Percentiles rank a stretch among this genome's conserved stretches.
Evolutionary conservation across 2,113 vertebrate species (phyloP).

Genomic region (Ploceus nigricollis): DNA sequence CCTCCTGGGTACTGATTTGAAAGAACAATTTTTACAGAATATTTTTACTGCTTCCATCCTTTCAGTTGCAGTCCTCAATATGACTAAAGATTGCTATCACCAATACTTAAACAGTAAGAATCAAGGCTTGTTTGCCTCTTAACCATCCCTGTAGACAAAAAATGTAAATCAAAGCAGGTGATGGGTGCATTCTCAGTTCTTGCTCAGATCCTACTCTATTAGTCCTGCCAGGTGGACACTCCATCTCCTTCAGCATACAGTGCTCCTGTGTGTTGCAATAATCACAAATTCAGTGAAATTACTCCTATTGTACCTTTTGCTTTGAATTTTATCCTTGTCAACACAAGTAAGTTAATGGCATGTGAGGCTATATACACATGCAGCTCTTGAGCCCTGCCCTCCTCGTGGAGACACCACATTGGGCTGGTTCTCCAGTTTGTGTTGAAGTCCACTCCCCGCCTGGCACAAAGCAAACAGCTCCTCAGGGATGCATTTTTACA

Average conservation of each 20-base stretch:
- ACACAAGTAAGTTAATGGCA: not conserved
- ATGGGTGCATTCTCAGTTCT: not conserved
- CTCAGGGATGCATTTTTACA: not conserved
- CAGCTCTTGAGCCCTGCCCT: not conserved
- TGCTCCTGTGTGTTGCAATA: not conserved
- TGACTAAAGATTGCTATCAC: not conserved
- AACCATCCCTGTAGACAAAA: not conserved
- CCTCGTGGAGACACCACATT: not conserved
- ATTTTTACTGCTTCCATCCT: not conserved
- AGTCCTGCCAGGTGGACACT: not conserved
- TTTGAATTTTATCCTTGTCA: not conserved
- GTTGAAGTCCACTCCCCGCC: not conserved
- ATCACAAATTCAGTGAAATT: not conserved
- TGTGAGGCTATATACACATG: fast-evolving
- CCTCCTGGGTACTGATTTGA: not conserved
- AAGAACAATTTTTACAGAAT: not conserved
- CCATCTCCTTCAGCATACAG: not conserved
- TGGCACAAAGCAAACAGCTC: not conserved
- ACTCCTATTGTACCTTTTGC: not conserved
- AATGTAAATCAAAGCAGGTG: not conserved
- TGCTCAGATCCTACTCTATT: not conserved
- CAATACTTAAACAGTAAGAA: not conserved
- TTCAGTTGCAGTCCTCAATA: not conserved
- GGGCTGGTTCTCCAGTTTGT: not conserved
- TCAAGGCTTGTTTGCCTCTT: not conserved